Evolutionary conservation across 1,140 invertebrate genomes (phyloP).

Genomic region (Ostrea denselamellosa): DNA sequence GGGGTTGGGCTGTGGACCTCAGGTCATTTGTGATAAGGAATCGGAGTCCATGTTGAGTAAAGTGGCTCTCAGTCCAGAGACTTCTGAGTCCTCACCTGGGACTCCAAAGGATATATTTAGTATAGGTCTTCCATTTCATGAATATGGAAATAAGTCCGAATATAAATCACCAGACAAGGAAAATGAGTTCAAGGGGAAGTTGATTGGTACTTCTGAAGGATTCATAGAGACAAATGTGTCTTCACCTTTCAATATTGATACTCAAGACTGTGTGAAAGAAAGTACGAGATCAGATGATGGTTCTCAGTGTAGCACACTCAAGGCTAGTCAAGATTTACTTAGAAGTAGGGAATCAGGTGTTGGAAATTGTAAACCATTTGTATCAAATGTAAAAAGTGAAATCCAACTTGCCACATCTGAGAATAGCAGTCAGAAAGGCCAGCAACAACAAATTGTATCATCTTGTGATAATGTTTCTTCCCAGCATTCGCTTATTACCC

Average conservation of each 20-base stretch:
- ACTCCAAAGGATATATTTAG: slow-evolving; percentile 52
- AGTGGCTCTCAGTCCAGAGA: slow-evolving; percentile 67
- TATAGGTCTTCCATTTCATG: slow-evolving; percentile 63
- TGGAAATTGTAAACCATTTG: background rate
- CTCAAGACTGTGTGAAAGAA: slow-evolving; percentile 27
- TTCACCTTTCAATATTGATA: slow-evolving; percentile 32
- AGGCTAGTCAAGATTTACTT: slow-evolving; percentile 53
- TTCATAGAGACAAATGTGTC: slow-evolving; percentile 26
- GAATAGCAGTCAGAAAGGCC: background rate
- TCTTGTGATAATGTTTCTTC: background rate
- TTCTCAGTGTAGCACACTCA: slow-evolving; percentile 54
- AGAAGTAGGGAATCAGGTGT: slow-evolving; percentile 3
- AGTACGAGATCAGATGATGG: slow-evolving; percentile 51
- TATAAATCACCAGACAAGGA: slow-evolving; percentile 71
- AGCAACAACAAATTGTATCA: background rate
- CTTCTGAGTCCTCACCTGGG: slow-evolving; percentile 61
- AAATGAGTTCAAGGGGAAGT: slow-evolving; percentile 62
- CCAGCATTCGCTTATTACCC: background rate
- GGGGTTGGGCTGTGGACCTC: slow-evolving; percentile 47
- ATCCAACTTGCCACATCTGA: background rate
- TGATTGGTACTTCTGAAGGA: slow-evolving; percentile 26
- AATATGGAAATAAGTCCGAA: slow-evolving; percentile 60
- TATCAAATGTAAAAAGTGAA: background rate
- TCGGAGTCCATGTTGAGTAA: slow-evolving; percentile 63
- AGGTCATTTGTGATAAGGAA: slow-evolving; percentile 37